Evolutionary conservation across 2,113 vertebrate genomes (phyloP).

Genomic region (Rhabdomys dilectus): DNA sequence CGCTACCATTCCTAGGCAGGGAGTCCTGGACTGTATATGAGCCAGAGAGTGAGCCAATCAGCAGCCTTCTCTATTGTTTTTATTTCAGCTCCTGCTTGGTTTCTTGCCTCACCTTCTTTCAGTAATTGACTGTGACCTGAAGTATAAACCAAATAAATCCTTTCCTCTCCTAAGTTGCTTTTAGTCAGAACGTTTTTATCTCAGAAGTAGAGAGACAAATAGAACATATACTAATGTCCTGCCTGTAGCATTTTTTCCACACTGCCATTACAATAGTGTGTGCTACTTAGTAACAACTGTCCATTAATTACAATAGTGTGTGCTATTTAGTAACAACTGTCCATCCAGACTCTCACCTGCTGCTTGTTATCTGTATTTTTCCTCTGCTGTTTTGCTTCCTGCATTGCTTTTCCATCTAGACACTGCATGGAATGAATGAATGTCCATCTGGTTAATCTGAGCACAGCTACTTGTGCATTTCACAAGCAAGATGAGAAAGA

Average conservation of each 20-base stretch:
- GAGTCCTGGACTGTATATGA: fast-evolving
- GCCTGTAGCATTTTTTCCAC: background rate
- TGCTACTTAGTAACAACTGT: too few relatives aligned
- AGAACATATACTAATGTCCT: too few relatives aligned
- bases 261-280: background rate
- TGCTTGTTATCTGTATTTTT: background rate
- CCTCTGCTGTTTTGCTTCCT: background rate
- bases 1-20: background rate
- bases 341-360: background rate
- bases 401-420: background rate
- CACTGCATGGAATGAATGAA: background rate
- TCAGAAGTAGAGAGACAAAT: too few relatives aligned
- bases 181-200: background rate
- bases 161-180: background rate
- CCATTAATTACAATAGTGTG: too few relatives aligned
- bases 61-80: background rate
- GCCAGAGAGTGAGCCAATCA: too few relatives aligned
- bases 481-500: background rate
- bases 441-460: background rate
- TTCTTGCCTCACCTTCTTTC: background rate
- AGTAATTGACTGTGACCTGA: background rate
- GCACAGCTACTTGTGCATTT: background rate
- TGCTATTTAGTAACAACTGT: too few relatives aligned
- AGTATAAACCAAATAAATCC: background rate
- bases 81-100: background rate